Percentiles rank a stretch among this genome's conserved stretches.
Conservation (phyloP, 2,797 vertebrate genomes). For the Propithecus deckenii region DNA sequence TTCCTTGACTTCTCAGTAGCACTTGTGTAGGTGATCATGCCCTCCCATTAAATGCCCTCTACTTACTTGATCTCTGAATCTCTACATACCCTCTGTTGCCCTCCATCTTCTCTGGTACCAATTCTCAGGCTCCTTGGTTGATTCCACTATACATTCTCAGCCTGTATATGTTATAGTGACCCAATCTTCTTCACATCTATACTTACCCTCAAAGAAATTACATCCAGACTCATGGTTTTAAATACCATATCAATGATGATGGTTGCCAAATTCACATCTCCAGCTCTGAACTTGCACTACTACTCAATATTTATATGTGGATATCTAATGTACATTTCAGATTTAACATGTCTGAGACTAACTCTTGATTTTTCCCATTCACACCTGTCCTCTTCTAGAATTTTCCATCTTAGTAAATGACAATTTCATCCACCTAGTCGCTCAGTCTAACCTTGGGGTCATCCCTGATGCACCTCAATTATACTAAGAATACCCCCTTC, state of each 20-base stretch:
- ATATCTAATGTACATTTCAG: background rate
- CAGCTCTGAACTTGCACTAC: background rate
- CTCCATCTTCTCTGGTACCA: background rate
- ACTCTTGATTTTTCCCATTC: background rate
- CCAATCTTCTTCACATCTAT: background rate
- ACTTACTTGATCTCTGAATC: background rate
- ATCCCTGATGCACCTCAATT: background rate
- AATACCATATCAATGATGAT: background rate
- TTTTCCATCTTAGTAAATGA: background rate
- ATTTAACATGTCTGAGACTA: background rate
- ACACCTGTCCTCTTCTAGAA: background rate
- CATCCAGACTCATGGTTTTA: background rate
- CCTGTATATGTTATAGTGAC: background rate
- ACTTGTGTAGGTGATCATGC: background rate
- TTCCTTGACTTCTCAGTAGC: background rate
- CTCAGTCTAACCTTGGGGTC: background rate
- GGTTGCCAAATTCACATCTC: background rate
- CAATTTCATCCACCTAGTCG: background rate
- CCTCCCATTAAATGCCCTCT: background rate
- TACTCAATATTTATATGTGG: background rate
- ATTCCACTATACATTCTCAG: background rate
- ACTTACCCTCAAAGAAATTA: background rate
- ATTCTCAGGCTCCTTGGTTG: background rate
- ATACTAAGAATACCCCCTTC: background rate
- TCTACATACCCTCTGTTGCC: background rate